Percentiles rank a stretch among this genome's conserved stretches.
These are phyloP conservation scores for Puffinus mauretanicus DNA, from an alignment of 2,113 vertebrate species.

Conservation along the genomic window DNA sequence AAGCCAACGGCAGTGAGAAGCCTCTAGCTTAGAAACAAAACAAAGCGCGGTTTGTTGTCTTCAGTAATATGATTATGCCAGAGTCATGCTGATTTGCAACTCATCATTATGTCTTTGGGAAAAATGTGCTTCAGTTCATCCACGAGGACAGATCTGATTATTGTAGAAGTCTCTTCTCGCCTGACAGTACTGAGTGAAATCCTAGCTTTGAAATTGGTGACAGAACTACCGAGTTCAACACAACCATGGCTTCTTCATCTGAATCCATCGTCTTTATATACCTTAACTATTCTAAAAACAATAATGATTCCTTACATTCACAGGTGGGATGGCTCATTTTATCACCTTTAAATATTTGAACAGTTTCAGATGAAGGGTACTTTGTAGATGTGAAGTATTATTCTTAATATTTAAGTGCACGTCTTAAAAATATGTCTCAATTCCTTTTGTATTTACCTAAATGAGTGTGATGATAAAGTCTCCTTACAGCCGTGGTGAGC, in stretches of 20 bases:
- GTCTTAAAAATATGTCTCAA: neutral
- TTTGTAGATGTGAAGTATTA: neutral
- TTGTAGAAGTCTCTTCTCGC: neutral
- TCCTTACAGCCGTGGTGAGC: neutral
- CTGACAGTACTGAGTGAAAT: neutral
- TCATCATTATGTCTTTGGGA: neutral
- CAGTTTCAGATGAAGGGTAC: neutral
- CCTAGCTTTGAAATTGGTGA: neutral
- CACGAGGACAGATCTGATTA: neutral
- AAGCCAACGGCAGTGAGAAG: neutral
- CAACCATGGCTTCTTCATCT: neutral
- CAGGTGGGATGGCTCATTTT: neutral
- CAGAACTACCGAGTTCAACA: neutral
- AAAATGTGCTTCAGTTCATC: neutral
- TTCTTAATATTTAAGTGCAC: neutral
- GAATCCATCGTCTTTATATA: neutral
- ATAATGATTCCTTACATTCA: neutral
- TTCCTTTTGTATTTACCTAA: neutral
- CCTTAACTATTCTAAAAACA: neutral
- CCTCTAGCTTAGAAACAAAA: neutral
- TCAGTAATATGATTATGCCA: neutral
- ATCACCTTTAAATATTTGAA: neutral
- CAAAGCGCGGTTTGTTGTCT: neutral
- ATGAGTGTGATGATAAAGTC: neutral
- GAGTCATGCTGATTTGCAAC: neutral